Evolutionary conservation across 2,888 invertebrate species (phyloP), one percentile per base, ranked within the genome.

Genomic region (Achlya flavicornis): DNA sequence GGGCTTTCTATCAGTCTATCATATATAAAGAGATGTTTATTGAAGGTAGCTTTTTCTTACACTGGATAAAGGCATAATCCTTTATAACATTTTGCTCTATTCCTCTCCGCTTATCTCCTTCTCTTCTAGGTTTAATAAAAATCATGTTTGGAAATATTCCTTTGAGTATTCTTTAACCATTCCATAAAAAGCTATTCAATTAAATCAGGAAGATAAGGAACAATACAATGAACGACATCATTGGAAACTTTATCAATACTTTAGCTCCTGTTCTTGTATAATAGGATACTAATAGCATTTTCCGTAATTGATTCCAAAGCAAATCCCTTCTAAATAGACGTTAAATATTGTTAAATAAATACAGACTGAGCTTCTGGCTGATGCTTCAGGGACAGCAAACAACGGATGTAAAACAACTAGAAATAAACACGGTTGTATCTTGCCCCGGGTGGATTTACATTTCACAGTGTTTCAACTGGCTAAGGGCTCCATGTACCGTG

Each of bases 271-370:
- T 59, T 59, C 61, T 41, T 6, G 68, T 64, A 65, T 66, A 71
- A 63, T 65, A 62, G 63, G 72, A 72, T 61, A 64, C 63, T 76
- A 75, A 77, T 74, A 77, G 75, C 72, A 78, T 79, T 70, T 68
- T 32, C 63, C 66, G 66, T 78, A 79, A 79, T 78, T 77, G 77
- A 77, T 78, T 77, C 70, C 68, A 75, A 78, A 77, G 71, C 63
- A 71, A 72, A 71, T 69, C 75, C 73, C 73, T 76, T 71, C 3
- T 74, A 67, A 70, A 78, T 73, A 73, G 64, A 35, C n/a, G n/a
- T 58, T 58, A 32, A 35, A 58, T 33, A 58, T 14, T 33, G 11
- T 57, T 61, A 62, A 63, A 64, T 69, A 72, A 71, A 68, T 69
- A 71, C 60, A 62, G 58, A 46, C 63, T 66, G 58, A 19, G 63